Percentiles rank a stretch among this genome's conserved stretches.
phyloP scores from a whole-genome alignment of 2,797 vertebrate genomes.

The Petrocephalus schoutedeni region DNA sequence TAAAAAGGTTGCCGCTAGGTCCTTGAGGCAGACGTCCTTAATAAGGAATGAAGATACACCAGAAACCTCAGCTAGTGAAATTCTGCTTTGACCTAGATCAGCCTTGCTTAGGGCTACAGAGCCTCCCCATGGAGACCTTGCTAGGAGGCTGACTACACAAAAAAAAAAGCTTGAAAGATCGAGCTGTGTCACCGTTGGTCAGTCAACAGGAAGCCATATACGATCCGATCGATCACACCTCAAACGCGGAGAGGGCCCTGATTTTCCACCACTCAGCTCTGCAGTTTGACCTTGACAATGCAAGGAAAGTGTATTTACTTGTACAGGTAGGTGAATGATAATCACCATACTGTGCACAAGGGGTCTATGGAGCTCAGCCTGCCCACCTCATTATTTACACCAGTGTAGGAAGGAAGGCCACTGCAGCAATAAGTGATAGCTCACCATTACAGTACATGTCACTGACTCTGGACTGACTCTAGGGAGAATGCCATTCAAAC shows the following conservation, averaged over 20 bases:
- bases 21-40: not conserved
- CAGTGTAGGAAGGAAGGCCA: conserved; percentile 26
- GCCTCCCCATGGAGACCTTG: not conserved
- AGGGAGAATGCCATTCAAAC: not conserved
- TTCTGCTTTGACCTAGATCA: conserved; percentile 12
- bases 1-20: not conserved
- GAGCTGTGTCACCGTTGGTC: conserved; percentile 19
- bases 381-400: conserved; percentile 38
- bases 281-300: conserved; percentile 50
- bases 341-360: conserved; percentile 31
- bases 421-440: not conserved
- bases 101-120: conserved; percentile 28
- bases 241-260: conserved; percentile 28
- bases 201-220: conserved; percentile 28
- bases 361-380: conserved; percentile 18
- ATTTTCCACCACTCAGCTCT: conserved; percentile 38
- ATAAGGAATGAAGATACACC: not conserved
- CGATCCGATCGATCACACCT: conserved; percentile 31
- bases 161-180: conserved; percentile 9
- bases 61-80: not conserved
- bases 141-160: not conserved
- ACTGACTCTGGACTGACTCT: not conserved
- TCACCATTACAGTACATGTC: not conserved
- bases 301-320: conserved; percentile 43
- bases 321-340: conserved; percentile 39